Base-by-base conservation (phyloP, 1,140 invertebrate species). In the Heliconius congener region DNA sequence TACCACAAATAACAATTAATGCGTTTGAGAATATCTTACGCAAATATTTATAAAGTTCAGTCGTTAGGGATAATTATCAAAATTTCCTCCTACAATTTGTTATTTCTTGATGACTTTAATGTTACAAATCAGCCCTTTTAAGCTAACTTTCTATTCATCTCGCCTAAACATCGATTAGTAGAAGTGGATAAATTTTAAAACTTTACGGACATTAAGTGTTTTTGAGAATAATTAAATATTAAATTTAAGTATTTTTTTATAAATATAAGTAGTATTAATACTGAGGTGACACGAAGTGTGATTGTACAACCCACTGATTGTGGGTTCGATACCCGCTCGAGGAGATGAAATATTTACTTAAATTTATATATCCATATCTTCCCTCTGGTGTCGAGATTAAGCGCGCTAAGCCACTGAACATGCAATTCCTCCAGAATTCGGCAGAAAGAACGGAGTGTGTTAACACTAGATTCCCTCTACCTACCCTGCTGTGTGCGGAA, bases 81-180 rank as follows among this genome's bases (percentile, higher is more conserved):
- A 66, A 66, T 66, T 66, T 66, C 23, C 60, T 30, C 27, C 30
- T 66, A 66, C 60, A 66, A 66, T 66, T 66, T 66, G 60, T 66
- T 30, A 66, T 66, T 66, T 30, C 60, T 66, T 66, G 60, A 66
- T 30, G 60, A 66, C 27, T 66, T 66, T 66, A 66, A 66, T 66
- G 60, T 66, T 66, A 30, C 60, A 66, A 66, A 66, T 66, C 60
- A 66, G 60, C 60, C 60, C 60, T 66, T 66, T 66, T 1, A 30
- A 30, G 60, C 60, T 66, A 66, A 66, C 60, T 66, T 66, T 66
- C 60, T 66, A 66, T 66, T 66, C 60, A 66, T 66, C 60, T 30
- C 27, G 60, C 27, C 60, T 66, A 66, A 66, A 66, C 60, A 66
- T 66, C 60, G 60, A 66, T 66, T 66, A 66, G 60, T 30, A 66